phyloP scores from a whole-genome alignment of 2,113 vertebrate genomes.

The Raja brachyura region DNA sequence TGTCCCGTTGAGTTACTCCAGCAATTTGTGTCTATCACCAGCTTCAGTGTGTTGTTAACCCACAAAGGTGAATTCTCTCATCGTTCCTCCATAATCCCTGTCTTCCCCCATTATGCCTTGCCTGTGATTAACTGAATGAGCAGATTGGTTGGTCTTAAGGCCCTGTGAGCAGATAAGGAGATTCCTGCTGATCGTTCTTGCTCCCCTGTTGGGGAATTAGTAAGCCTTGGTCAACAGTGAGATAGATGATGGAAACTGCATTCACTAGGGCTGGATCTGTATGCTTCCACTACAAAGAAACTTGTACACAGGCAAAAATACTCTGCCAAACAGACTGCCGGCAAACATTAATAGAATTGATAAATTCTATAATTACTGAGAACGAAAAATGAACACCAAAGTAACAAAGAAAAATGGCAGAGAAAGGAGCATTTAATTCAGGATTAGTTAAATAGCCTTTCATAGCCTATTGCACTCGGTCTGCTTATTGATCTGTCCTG shows the following conservation, averaged over 20 bases:
- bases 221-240: not conserved
- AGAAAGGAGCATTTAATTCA: not conserved
- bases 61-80: not conserved
- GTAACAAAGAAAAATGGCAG: not conserved
- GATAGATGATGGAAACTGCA: not conserved
- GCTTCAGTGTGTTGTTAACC: not conserved
- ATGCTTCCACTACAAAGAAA: not conserved
- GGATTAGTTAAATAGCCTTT: not conserved
- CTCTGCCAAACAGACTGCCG: not conserved
- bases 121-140: not conserved
- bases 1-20: too few relatives aligned
- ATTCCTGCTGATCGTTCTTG: not conserved
- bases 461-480: too few relatives aligned
- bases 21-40: too few relatives aligned
- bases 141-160: not conserved
- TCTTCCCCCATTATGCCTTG: too few relatives aligned
- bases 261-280: not conserved
- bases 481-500: too few relatives aligned
- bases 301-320: not conserved
- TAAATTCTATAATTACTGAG: not conserved
- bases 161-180: not conserved
- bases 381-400: not conserved
- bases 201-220: not conserved
- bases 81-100: not conserved
- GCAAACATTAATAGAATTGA: not conserved